Evolutionary conservation across 2,113 vertebrate genomes (phyloP).

Genomic region (Hepsetus odoe): DNA sequence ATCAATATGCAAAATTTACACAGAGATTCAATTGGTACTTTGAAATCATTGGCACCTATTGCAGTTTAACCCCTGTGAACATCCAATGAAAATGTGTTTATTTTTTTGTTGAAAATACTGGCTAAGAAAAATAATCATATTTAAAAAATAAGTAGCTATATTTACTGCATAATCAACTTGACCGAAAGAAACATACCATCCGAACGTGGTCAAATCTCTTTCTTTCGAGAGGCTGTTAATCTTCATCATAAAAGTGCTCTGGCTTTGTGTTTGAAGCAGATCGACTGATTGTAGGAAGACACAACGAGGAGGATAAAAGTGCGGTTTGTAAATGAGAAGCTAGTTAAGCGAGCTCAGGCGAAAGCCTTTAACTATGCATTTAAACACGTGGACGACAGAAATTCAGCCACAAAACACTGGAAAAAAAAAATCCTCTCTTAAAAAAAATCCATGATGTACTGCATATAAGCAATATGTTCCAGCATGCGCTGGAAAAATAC

Average conservation of each 20-base stretch:
- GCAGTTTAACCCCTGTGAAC: background rate
- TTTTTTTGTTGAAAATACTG: background rate
- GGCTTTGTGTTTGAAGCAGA: slow-evolving; percentile 11
- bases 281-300: slow-evolving; percentile 31
- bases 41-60: slow-evolving; percentile 2
- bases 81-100: background rate
- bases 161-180: slow-evolving; percentile 41
- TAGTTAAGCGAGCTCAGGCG: slow-evolving; percentile 12
- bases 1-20: background rate
- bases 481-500: background rate
- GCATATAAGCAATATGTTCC: slow-evolving; percentile 17
- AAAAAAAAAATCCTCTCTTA: slow-evolving; percentile 29
- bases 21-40: background rate
- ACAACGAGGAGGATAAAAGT: slow-evolving; percentile 9
- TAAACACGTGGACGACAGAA: slow-evolving; percentile 47
- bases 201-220: background rate
- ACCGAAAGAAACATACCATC: slow-evolving; percentile 37
- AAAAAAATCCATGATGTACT: background rate
- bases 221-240: background rate
- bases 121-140: slow-evolving; percentile 31
- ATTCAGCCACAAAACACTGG: slow-evolving; percentile 32
- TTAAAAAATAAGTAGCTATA: slow-evolving; percentile 36
- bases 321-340: slow-evolving; percentile 4
- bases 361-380: slow-evolving; percentile 41
- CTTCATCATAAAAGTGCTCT: slow-evolving; percentile 28